Evolutionary conservation across 2,113 vertebrate species (phyloP).

Genomic region (Campylomormyrus tamandua): DNA sequence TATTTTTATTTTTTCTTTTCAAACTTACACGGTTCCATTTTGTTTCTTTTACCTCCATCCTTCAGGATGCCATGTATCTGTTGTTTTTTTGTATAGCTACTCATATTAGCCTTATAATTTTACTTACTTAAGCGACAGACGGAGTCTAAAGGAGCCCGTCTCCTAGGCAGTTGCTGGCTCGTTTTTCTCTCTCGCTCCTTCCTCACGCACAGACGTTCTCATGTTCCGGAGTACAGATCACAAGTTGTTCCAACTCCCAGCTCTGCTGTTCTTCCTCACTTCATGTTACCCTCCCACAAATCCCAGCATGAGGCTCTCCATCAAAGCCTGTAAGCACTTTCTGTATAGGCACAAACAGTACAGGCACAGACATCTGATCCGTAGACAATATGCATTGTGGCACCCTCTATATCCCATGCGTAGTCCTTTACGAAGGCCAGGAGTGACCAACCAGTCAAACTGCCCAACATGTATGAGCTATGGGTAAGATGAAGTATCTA

Average conservation of each 20-base stretch:
- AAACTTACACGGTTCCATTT: not conserved
- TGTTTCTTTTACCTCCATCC: not conserved
- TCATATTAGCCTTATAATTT: not conserved
- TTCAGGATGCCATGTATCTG: not conserved
- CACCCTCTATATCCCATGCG: not conserved
- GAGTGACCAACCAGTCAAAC: not conserved
- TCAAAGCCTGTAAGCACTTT: not conserved
- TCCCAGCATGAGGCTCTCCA: not conserved
- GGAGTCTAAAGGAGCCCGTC: not conserved
- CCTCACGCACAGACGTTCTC: not conserved
- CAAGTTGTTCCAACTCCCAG: not conserved
- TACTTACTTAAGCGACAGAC: not conserved
- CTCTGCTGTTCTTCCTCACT: not conserved
- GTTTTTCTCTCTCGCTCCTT: not conserved
- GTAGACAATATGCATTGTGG: not conserved
- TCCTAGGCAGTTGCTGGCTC: not conserved
- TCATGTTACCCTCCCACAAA: not conserved
- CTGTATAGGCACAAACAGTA: not conserved
- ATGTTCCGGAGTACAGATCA: not conserved
- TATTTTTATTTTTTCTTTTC: not conserved
- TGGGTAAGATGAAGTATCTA: too few species aligned
- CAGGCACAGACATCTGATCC: not conserved
- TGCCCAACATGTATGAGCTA: not conserved
- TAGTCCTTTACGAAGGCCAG: slow-evolving; percentile 5
- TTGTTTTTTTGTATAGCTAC: not conserved